Percentiles rank a stretch among this genome's conserved stretches.
phyloP scores from a whole-genome alignment of 1,140 invertebrate genomes.

The Prorops nasuta region DNA sequence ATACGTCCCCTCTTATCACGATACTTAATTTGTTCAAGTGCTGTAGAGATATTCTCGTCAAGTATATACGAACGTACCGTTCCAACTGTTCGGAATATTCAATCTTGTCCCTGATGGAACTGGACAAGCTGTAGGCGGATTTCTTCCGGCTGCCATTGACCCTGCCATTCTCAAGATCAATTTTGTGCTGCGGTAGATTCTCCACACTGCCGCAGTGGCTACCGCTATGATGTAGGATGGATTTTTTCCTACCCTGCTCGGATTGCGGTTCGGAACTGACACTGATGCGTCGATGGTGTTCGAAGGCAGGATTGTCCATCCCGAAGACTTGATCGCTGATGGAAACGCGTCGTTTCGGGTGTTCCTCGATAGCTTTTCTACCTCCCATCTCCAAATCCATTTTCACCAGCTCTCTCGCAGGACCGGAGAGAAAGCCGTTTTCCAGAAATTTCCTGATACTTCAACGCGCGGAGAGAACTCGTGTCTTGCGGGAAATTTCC shows the following conservation, averaged over 20 bases:
- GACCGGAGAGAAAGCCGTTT: no score
- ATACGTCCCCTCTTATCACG: no score
- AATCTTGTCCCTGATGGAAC: slow-evolving; percentile 54
- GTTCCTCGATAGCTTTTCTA: slow-evolving; percentile 31
- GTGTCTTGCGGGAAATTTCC: no score
- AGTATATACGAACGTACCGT: no score
- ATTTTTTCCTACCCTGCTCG: slow-evolving; percentile 42
- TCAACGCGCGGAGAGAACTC: no score
- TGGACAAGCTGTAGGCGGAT: slow-evolving; percentile 50
- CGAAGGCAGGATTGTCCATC: slow-evolving; percentile 48
- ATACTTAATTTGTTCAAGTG: no score
- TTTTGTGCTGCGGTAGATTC: slow-evolving; percentile 49
- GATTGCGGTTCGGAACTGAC: slow-evolving; percentile 45
- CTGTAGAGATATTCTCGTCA: no score
- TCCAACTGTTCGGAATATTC: slow-evolving; percentile 53
- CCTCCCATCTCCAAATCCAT: slow-evolving; percentile 35
- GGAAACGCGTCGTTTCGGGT: slow-evolving; percentile 44
- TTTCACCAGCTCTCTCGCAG: not conserved
- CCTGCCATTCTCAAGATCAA: slow-evolving; percentile 48
- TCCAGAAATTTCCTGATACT: no score
- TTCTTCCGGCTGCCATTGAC: slow-evolving; percentile 47
- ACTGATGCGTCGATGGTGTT: slow-evolving; percentile 47
- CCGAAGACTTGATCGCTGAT: slow-evolving; percentile 49
- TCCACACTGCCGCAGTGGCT: slow-evolving; percentile 42
- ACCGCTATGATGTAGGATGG: slow-evolving; percentile 45